A percentile compares a stretch with the other conserved stretches of the same genome.
Evolutionary conservation across 2,888 invertebrate species (phyloP).

Genomic region (Furcula furcula): DNA sequence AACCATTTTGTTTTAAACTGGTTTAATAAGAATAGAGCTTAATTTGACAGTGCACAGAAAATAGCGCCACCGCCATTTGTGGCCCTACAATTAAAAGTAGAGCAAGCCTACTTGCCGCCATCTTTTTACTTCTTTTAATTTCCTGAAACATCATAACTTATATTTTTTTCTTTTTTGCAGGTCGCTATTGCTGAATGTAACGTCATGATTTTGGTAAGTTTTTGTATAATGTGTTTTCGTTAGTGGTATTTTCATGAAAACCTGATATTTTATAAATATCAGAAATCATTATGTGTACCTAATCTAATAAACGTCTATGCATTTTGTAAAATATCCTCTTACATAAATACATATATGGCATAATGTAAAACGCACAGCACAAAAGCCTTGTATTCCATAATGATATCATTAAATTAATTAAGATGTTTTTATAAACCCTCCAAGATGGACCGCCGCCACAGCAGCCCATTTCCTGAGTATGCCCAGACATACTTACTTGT

Average conservation of each 20-base stretch:
- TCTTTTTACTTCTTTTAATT: no score
- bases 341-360: no score
- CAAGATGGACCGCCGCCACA: slow-evolving; percentile 46
- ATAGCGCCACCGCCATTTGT: no score
- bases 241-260: background rate
- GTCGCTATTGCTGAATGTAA: slow-evolving; percentile 8
- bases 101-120: no score
- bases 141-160: no score
- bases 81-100: no score
- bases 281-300: no score
- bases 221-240: background rate
- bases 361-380: background rate
- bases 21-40: no score
- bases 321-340: no score
- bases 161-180: slow-evolving; percentile 10
- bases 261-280: background rate
- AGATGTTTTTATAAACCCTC: slow-evolving; percentile 45
- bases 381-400: slow-evolving; percentile 25
- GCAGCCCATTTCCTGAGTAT: slow-evolving; percentile 44
- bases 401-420: slow-evolving; percentile 37
- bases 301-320: no score
- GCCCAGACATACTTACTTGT: slow-evolving; percentile 44
- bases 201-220: slow-evolving; percentile 27
- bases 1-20: no score
- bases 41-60: no score